Percentiles rank a stretch among this genome's conserved stretches.
These are phyloP conservation scores for Odontamblyopus rebecca DNA, from an alignment of 2,797 vertebrate species.

Conservation along the genomic window DNA sequence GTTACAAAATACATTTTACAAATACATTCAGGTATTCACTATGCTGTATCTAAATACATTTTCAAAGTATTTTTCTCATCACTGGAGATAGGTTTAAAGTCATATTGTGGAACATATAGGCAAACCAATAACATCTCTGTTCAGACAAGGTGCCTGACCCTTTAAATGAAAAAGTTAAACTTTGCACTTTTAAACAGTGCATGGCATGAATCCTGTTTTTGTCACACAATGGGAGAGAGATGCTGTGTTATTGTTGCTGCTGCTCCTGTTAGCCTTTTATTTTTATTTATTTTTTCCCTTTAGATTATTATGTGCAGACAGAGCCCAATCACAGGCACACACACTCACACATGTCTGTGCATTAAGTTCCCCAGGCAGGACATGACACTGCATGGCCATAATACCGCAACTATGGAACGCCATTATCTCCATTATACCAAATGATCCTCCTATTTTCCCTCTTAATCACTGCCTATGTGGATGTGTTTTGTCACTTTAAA, in stretches of 20 bases:
- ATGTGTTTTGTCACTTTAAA: conserved; percentile 63
- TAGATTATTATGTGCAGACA: conserved; percentile 38
- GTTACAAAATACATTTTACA: too few relatives aligned
- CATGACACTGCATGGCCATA: conserved; percentile 49
- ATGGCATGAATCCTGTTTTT: conserved; percentile 27
- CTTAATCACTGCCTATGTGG: conserved; percentile 36
- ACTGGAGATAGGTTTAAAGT: background rate
- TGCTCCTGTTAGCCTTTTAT: conserved; percentile 3
- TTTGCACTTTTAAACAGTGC: conserved; percentile 40
- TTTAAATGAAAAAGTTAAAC: too few relatives aligned
- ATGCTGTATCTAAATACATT: too few relatives aligned
- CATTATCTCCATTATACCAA: conserved; percentile 11
- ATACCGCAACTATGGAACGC: conserved; percentile 19
- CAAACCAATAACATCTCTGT: background rate
- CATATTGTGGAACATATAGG: background rate
- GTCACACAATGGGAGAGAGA: conserved; percentile 25
- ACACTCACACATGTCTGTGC: conserved; percentile 19
- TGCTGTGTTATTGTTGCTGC: conserved; percentile 27
- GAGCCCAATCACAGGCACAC: conserved; percentile 21
- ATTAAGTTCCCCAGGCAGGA: conserved; percentile 19
- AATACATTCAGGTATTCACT: too few relatives aligned
- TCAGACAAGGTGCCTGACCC: background rate
- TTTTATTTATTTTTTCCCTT: conserved; percentile 6
- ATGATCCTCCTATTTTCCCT: background rate
- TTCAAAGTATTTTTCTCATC: too few relatives aligned